phyloP scores from a whole-genome alignment of 2,113 vertebrate species.

The Cyprinodon tularosa region DNA sequence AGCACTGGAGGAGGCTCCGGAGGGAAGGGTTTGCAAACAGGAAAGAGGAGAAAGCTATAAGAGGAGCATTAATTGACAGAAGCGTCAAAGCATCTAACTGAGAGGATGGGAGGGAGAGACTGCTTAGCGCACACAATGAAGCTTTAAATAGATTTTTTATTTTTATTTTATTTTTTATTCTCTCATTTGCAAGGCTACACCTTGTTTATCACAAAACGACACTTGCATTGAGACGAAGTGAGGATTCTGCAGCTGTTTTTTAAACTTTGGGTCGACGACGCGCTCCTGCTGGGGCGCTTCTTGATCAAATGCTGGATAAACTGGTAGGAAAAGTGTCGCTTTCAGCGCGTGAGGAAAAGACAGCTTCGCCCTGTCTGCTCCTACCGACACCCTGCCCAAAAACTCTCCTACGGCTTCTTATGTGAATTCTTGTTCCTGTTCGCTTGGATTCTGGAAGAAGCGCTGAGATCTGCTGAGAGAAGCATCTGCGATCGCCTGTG shows the following conservation, averaged over 20 bases:
- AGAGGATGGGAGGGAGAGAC: conserved; percentile 8
- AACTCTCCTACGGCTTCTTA: conserved; percentile 28
- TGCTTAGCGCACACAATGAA: conserved; percentile 27
- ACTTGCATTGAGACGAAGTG: conserved; percentile 14
- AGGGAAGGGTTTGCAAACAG: conserved; percentile 56
- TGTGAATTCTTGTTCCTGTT: conserved; percentile 29
- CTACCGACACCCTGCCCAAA: conserved; percentile 39
- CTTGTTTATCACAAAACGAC: not conserved
- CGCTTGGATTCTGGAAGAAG: conserved; percentile 59
- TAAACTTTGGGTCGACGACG: conserved; percentile 45
- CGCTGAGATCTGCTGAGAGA: conserved; percentile 55
- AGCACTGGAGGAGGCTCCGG: conserved; percentile 70
- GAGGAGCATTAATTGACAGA: conserved; percentile 50
- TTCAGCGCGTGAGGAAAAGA: conserved; percentile 74
- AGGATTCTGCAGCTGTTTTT: conserved; percentile 6
- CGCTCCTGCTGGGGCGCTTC: conserved; percentile 26
- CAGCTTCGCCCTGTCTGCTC: conserved; percentile 61
- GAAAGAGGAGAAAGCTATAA: conserved; percentile 60
- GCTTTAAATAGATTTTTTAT: conserved; percentile 3
- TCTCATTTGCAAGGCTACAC: no score
- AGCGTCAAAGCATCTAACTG: conserved; percentile 49
- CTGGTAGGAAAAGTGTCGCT: conserved; percentile 23
- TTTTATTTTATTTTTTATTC: not conserved
- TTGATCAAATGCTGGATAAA: conserved; percentile 38
- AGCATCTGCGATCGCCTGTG: conserved; percentile 60